Percentiles rank a stretch among this genome's conserved stretches.
Conservation (phyloP, 2,888 invertebrate genomes). For the Tetropium fuscum region DNA sequence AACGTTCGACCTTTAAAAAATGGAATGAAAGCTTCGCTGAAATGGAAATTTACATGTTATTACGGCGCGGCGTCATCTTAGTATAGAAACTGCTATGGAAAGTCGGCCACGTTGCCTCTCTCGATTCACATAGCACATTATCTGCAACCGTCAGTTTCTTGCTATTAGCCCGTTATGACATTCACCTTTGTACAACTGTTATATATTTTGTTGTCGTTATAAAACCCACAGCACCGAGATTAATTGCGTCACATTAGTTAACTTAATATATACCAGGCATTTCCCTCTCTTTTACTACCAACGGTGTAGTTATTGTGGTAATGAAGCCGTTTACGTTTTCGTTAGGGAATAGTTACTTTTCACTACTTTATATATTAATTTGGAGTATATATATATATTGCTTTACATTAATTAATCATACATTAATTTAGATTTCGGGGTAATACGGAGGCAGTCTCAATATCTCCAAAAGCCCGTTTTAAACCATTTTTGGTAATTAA, state of each 20-base stretch:
- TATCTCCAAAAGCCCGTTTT: too few relatives aligned
- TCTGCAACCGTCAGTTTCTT: constrained; percentile 15
- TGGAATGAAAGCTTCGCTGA: too few relatives aligned
- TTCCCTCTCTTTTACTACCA: background rate
- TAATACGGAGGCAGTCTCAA: too few relatives aligned
- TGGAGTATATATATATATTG: background rate
- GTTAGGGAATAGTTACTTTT: background rate
- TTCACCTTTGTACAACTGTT: constrained; percentile 18
- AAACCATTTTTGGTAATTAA: too few relatives aligned
- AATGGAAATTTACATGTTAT: too few relatives aligned
- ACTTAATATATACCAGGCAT: background rate
- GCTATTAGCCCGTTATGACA: constrained; percentile 11
- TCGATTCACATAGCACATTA: background rate
- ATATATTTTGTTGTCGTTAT: constrained; percentile 11
- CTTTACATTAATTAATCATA: too few relatives aligned
- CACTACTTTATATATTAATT: background rate
- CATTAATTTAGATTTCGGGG: too few relatives aligned
- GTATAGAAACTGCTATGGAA: constrained; percentile 23
- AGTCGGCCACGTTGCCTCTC: background rate
- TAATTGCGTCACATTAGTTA: constrained; percentile 7
- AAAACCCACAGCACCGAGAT: constrained; percentile 1
- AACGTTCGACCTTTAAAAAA: too few relatives aligned
- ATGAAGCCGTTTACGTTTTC: background rate
- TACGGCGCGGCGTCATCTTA: too few relatives aligned
- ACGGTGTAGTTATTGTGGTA: background rate